Percentiles rank a stretch among this genome's conserved stretches.
Evolutionary conservation across 2,888 invertebrate species (phyloP).

Genomic region (Tortricodes alternella): DNA sequence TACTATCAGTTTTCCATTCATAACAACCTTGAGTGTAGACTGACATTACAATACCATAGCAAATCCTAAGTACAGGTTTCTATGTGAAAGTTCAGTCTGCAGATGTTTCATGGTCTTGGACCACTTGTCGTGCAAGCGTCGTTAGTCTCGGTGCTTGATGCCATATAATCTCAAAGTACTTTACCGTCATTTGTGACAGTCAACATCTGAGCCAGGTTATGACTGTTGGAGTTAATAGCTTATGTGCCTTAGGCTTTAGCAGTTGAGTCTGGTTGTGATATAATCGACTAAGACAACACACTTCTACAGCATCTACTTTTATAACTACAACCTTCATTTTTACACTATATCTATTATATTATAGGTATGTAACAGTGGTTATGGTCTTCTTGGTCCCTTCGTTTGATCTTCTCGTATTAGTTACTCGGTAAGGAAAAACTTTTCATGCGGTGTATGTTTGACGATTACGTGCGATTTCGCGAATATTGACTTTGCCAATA

Average conservation of each 20-base stretch:
- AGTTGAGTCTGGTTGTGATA: too few species aligned
- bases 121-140: conserved; percentile 22
- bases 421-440: too few species aligned
- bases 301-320: too few species aligned
- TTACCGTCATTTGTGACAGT: neutral
- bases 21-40: conserved; percentile 15
- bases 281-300: too few species aligned
- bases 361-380: too few species aligned
- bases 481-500: neutral
- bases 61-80: conserved; percentile 44
- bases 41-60: conserved; percentile 41
- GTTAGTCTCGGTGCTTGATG: conserved; percentile 37
- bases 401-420: too few species aligned
- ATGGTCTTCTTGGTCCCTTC: too few species aligned
- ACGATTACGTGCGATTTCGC: conserved; percentile 4
- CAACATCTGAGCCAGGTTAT: neutral
- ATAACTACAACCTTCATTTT: too few species aligned
- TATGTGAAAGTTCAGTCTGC: conserved; percentile 48
- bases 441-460: too few species aligned
- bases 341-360: too few species aligned
- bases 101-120: conserved; percentile 36
- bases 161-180: conserved; percentile 1
- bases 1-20: neutral
- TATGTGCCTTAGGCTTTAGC: too few species aligned
- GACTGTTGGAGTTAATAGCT: too few species aligned